Percentiles rank a stretch among this genome's conserved stretches.
These are phyloP conservation scores for Eira barbara DNA, from an alignment of 2,113 vertebrate species.

Conservation along the genomic window DNA sequence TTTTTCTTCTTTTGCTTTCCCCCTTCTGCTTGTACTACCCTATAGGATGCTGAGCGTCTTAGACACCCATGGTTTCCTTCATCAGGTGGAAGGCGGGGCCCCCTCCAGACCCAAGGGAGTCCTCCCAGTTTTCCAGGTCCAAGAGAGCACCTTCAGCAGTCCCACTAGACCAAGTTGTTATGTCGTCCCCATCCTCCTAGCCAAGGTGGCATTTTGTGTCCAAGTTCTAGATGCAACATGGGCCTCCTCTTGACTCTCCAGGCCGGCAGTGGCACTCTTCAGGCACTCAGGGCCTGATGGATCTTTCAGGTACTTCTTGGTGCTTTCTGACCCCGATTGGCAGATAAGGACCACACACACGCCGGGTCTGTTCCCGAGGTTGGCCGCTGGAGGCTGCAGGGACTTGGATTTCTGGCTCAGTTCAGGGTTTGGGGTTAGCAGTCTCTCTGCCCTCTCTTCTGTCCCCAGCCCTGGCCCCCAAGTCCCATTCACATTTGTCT, in stretches of 20 bases:
- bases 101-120: background rate
- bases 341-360: fast-evolving
- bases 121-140: background rate
- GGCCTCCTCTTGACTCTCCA: background rate
- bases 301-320: background rate
- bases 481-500: fast-evolving
- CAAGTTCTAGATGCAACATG: background rate
- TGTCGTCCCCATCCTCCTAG: background rate
- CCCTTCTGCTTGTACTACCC: background rate
- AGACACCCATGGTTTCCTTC: background rate
- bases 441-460: background rate
- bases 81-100: background rate
- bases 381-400: background rate
- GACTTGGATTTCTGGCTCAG: background rate
- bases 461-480: background rate
- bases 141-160: background rate
- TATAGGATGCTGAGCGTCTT: background rate
- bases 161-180: background rate
- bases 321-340: background rate
- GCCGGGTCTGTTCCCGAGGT: no score
- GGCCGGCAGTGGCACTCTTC: background rate
- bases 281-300: background rate
- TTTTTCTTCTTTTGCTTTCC: background rate
- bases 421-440: background rate
- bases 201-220: background rate